phyloP scores from a whole-genome alignment of 2,797 vertebrate genomes.

The Cephalopachus bancanus region DNA sequence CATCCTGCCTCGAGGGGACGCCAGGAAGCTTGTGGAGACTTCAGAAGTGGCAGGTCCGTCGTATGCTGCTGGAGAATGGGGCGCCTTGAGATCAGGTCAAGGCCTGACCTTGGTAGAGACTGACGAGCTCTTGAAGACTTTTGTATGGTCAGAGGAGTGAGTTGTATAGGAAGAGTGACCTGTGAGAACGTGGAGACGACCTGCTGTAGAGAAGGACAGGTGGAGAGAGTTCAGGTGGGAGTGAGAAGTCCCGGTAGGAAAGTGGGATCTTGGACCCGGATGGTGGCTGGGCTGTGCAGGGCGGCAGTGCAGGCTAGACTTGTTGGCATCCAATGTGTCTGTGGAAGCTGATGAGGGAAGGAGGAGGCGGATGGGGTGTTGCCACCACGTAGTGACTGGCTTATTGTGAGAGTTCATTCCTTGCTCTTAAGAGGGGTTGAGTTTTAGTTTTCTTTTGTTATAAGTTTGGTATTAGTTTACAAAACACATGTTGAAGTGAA shows the following conservation, averaged over 20 bases:
- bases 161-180: neutral
- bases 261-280: neutral
- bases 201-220: neutral
- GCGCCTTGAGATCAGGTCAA: neutral
- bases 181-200: accelerated
- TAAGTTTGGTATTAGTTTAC: neutral
- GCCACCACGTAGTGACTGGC: accelerated
- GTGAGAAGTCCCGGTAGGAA: neutral
- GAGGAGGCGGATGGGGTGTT: neutral
- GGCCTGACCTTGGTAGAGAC: neutral
- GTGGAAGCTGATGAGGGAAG: neutral
- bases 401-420: neutral
- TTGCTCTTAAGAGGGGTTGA: neutral
- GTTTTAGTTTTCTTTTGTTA: neutral
- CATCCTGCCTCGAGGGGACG: neutral
- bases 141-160: neutral
- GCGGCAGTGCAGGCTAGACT: neutral
- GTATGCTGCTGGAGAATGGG: neutral
- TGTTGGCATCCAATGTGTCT: neutral
- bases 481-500: neutral
- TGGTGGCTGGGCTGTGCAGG: neutral
- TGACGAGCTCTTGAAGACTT: neutral
- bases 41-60: neutral
- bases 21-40: neutral
- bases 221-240: neutral